phyloP scores from a whole-genome alignment of 1,140 invertebrate species.

The Maconellicoccus hirsutus region DNA sequence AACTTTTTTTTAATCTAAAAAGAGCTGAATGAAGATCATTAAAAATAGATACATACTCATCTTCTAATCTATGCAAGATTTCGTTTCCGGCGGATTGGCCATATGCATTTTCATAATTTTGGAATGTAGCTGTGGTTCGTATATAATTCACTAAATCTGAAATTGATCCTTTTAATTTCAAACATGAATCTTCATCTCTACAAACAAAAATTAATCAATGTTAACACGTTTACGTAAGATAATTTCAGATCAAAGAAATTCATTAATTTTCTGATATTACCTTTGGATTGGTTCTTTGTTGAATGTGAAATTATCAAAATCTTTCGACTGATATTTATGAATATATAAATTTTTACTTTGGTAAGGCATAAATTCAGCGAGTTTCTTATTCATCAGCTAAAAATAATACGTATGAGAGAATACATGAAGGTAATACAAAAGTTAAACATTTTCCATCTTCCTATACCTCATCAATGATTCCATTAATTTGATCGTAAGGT shows the following conservation, averaged over 20 bases:
- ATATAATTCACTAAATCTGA: constrained; percentile 28
- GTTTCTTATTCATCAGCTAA: constrained; percentile 23
- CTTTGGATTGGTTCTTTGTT: constrained; percentile 26
- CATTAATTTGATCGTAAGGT: constrained; percentile 24
- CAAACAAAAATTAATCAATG: constrained; percentile 14
- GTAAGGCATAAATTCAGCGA: constrained; percentile 27
- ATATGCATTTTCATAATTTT: constrained; percentile 26
- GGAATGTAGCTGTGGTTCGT: constrained; percentile 28
- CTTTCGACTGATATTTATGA: constrained; percentile 25
- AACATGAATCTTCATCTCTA: constrained; percentile 26
- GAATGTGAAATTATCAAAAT: constrained; percentile 28
- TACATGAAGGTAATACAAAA: neutral
- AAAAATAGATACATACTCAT: constrained; percentile 25
- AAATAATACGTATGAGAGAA: neutral
- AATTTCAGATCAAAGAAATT: no score
- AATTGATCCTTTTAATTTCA: constrained; percentile 22
- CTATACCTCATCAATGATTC: constrained; percentile 27
- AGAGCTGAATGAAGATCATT: no score
- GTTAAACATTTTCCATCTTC: neutral
- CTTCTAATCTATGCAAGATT: constrained; percentile 26
- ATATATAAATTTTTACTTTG: constrained; percentile 28
- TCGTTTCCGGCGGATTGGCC: constrained; percentile 25
- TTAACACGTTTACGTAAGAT: neutral
- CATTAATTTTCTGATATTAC: constrained; percentile 24
- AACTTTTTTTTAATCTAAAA: no score